phyloP scores from a whole-genome alignment of 2,888 invertebrate genomes.

The Scaptomyza parva region DNA sequence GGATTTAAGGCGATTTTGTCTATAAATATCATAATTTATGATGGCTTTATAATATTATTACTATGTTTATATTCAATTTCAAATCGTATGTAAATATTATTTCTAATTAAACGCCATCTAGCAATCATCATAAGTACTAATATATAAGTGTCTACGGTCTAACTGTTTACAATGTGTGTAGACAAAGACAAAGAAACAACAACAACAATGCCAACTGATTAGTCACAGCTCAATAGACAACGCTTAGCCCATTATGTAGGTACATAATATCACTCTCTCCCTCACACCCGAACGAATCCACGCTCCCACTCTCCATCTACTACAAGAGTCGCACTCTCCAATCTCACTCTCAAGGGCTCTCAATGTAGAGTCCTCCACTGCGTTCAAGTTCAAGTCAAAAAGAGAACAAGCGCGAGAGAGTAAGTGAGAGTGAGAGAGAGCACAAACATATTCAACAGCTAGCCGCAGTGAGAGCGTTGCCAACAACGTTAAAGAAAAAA shows the following conservation, averaged over 20 bases:
- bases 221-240: slow-evolving; percentile 42
- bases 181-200: neutral
- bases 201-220: slow-evolving; percentile 33
- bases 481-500: slow-evolving; percentile 1
- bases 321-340: no score
- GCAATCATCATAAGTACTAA: neutral
- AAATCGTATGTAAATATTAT: no score
- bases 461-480: slow-evolving; percentile 30
- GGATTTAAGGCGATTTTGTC: slow-evolving; percentile 49
- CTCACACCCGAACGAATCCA: neutral
- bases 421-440: neutral
- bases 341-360: slow-evolving; percentile 14
- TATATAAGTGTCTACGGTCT: neutral
- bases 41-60: no score
- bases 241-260: slow-evolving; percentile 15
- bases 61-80: no score
- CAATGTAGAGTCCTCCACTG: slow-evolving; percentile 5
- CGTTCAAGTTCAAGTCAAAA: slow-evolving; percentile 68
- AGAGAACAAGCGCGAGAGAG: neutral
- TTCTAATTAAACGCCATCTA: no score
- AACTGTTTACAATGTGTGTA: neutral
- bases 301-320: no score
- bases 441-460: slow-evolving; percentile 66
- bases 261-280: neutral
- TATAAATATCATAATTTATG: slow-evolving; percentile 29